phyloP scores from a whole-genome alignment of 2,888 invertebrate genomes.

The Aproaerema taeniolella region DNA sequence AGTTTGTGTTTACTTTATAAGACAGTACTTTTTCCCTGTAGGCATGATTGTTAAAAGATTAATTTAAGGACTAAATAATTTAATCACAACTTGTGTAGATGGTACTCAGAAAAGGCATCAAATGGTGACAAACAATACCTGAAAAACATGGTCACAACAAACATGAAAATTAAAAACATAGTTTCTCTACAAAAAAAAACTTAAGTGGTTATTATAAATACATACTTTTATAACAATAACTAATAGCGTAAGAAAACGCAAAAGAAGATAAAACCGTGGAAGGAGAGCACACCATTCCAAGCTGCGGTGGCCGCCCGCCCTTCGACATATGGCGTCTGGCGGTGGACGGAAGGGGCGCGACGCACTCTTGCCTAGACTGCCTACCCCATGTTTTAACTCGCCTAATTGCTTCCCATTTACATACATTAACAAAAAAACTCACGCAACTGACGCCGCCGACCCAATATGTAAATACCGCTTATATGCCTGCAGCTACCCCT shows the following conservation, averaged over 20 bases:
- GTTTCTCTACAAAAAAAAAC: not conserved
- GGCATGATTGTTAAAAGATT: too few species aligned
- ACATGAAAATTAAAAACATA: not conserved
- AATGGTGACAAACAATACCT: too few species aligned
- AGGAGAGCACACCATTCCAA: too few species aligned
- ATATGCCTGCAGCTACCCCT: conserved; percentile 36
- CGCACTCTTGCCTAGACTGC: conserved; percentile 69
- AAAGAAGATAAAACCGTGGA: too few species aligned
- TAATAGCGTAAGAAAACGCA: too few species aligned
- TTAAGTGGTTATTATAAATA: too few species aligned
- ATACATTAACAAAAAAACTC: conserved; percentile 70
- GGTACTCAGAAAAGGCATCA: too few species aligned
- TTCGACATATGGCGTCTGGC: conserved; percentile 60
- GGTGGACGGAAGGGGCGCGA: conserved; percentile 61
- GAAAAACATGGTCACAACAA: too few species aligned
- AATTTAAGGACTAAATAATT: too few species aligned
- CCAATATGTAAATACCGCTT: conserved; percentile 54
- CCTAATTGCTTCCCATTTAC: conserved; percentile 77
- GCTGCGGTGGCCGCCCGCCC: conserved; percentile 66
- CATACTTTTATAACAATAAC: not conserved
- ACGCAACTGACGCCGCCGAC: conserved; percentile 61
- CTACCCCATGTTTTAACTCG: conserved; percentile 75
- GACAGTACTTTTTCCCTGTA: too few species aligned
- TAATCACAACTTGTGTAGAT: too few species aligned
- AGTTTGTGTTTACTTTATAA: too few species aligned